phyloP scores from a whole-genome alignment of 2,797 vertebrate species.

The Phylloscopus collybita region DNA sequence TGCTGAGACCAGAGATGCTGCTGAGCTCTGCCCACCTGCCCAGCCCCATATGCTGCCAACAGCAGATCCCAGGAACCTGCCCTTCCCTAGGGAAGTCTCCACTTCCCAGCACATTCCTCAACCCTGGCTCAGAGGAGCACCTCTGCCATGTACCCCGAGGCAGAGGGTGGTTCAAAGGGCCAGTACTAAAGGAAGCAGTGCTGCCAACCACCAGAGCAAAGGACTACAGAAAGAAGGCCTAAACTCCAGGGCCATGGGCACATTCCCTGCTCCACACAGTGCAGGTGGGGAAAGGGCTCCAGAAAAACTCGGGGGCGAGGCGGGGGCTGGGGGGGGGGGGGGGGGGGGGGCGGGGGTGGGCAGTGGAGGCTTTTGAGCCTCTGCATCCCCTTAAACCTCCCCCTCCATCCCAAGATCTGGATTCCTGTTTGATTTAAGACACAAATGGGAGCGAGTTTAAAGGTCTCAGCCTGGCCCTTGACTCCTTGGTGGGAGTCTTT shows the following conservation, averaged over 20 bases:
- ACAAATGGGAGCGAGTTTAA: constrained; percentile 59
- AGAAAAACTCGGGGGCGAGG: not conserved
- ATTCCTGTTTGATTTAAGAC: constrained; percentile 62
- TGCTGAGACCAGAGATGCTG: not conserved
- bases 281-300: not conserved
- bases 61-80: not conserved
- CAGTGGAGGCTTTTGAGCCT: not conserved
- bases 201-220: not conserved
- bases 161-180: not conserved
- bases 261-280: not conserved
- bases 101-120: not conserved
- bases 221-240: not conserved
- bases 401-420: constrained; percentile 10
- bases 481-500: constrained; percentile 71
- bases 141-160: not conserved
- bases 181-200: not conserved
- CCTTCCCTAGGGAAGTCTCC: not conserved
- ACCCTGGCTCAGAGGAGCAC: not conserved
- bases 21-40: not conserved
- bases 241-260: not conserved
- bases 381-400: constrained; percentile 12
- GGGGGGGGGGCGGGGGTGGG: not conserved
- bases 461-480: constrained; percentile 71
- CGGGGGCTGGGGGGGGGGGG: too few species aligned
- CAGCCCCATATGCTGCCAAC: not conserved